Evolutionary conservation across 2,888 invertebrate species (phyloP), one percentile per base, ranked within the genome.

Genomic region (Andrena praecox): DNA sequence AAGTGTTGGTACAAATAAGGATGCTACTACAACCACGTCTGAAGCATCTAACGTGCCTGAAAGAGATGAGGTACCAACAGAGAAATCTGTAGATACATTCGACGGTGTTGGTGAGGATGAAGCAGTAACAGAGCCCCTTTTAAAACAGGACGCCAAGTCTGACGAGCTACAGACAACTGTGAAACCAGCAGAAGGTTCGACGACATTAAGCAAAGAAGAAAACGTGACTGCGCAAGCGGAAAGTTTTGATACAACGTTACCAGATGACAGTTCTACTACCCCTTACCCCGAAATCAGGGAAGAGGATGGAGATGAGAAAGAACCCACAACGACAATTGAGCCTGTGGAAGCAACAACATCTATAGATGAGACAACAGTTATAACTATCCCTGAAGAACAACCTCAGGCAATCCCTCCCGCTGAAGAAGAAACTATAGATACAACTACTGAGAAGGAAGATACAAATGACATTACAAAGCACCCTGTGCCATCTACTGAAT

Each of bases 81-180:
- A 54, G 2, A 62, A 70, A 29, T 60, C 75, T 33, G 66, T 56
- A n/a, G 54, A 79, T 24, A 59, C 48, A 6, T 72, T 33, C 56
- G 20, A 50, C 50, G n/a, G 20, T 10, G 29, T 50, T n/a, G 7
- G 7, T 24, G 31, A 56, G 60, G 5, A 68, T 20, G 33, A 77
- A 33, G 24, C 10, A 0, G 67, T 66, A 7, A 81, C 50, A 8
- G 74, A 78, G 20, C 27, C 24, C 0, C 52, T 50, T 31, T 16
- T 16, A 7, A 60, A 74, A 4, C 77, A 77, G 0, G 80, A 85
- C n/a, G 70, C 86, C 2, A 75, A 73, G 10, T 63, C 80, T 10
- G 75, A 83, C 0, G 71, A 63, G 0, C 5, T 12, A 48, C 27
- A 16, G 0, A 85, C 69, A 4, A 79, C 78, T 27, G 7, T 20